A percentile compares a stretch with the other conserved stretches of the same genome.
Conservation (phyloP, 2,797 vertebrate genomes). For the Urocyon cinereoargenteus region DNA sequence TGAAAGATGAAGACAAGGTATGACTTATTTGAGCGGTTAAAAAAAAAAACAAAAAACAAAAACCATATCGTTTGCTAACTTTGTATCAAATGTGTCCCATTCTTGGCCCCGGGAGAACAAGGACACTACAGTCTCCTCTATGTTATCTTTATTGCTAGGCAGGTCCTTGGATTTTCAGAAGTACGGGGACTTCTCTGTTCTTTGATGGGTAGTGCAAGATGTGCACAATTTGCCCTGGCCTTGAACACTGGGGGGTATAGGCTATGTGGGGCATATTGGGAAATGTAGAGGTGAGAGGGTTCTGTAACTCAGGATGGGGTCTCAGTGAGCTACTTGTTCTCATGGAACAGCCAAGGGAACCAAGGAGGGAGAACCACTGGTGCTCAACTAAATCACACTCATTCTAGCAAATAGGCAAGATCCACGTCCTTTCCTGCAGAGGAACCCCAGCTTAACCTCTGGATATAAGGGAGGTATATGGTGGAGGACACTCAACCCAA, state of each 20-base stretch:
- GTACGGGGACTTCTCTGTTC: slow-evolving; percentile 32
- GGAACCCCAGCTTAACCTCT: not conserved
- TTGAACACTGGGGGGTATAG: not conserved
- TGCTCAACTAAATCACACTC: not conserved
- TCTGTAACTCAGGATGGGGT: not conserved
- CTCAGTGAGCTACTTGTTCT: not conserved
- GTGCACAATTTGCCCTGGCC: not conserved
- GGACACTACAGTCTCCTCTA: not conserved
- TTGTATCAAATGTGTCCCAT: not conserved
- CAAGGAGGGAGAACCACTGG: not conserved
- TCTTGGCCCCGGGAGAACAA: not conserved
- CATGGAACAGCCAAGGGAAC: not conserved
- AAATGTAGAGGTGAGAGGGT: not conserved
- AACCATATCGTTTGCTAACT: not conserved
- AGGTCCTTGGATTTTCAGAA: not conserved
- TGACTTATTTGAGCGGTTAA: not conserved
- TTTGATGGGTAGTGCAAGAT: not conserved
- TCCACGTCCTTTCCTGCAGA: not conserved
- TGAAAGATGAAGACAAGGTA: not conserved
- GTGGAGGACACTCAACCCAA: not conserved
- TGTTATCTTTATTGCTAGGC: slow-evolving; percentile 5
- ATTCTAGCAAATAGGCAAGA: not conserved
- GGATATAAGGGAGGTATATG: not conserved
- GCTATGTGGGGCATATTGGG: not conserved
- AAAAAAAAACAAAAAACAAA: not conserved